Base-by-base conservation (phyloP, 1,140 invertebrate genomes). In the Pogonomyrmex californicus region DNA sequence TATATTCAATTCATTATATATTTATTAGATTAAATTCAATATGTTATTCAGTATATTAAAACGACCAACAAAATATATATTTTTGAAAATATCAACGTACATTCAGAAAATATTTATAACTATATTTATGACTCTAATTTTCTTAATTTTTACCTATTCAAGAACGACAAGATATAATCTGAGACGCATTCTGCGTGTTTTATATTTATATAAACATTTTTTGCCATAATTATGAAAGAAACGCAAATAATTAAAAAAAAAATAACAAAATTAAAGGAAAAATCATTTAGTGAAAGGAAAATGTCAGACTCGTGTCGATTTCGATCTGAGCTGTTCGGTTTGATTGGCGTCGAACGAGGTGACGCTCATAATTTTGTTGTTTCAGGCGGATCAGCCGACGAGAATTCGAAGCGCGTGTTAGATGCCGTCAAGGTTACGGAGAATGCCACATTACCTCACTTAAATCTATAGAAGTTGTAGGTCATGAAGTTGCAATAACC, bases 401-500 rank as follows among this genome's bases (percentile, higher is more conserved):
- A 54, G 47, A 47, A 85, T 77, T 76, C 47, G 49, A 75, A 63
- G 66, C 66, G 58, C 79, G 81, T 51, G 79, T 87, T 86, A 65
- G 71, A 75, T 86, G 44, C 63, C 79, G 89, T 88, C 89, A 92
- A 92, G 88, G 92, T 89, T 92, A 87, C 81, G 60, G 82, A 23
- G 23, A 86, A 85, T 85, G 86, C 85, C 88, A 76, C 82, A 88
- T 90, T 88, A 86, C 70, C 70, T 78, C 49, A 77, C 78, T 91
- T 82, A 87, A 91, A 87, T 92, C 89, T 87, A 91, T 91, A 90
- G 87, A 92, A 91, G 68, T 92, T 90, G 90, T 88, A 87, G 87
- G 86, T 89, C 86, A 89, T 90, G 88, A 91, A 92, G 78, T 88
- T 82, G 88, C 87, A 87, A 90, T 92, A 94, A 90, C 93, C 94